Conservation (phyloP, 2,888 invertebrate genomes). For the Pantelozetes paolii region DNA sequence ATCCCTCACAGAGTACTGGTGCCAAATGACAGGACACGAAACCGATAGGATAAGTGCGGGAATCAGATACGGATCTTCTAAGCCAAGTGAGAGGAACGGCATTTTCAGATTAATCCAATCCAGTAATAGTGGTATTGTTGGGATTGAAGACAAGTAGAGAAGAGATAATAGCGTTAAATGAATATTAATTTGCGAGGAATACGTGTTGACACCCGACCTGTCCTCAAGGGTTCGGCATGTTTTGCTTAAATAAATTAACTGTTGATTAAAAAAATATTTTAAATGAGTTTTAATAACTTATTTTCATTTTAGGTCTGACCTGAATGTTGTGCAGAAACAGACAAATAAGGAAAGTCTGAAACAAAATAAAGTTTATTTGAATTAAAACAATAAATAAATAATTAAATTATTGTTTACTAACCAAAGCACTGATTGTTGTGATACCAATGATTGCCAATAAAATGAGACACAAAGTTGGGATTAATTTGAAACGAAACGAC, state of each 20-base stretch:
- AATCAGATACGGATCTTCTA: neutral
- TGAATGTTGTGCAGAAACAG: constrained; percentile 19
- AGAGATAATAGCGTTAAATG: constrained; percentile 16
- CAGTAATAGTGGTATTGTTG: constrained; percentile 20
- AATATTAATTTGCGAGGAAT: neutral
- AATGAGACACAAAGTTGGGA: neutral
- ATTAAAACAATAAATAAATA: neutral
- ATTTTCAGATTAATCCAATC: constrained; percentile 21
- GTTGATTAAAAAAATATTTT: neutral
- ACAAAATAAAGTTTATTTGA: neutral
- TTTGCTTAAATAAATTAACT: constrained; percentile 17
- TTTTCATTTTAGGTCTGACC: neutral
- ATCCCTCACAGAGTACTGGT: constrained; percentile 7
- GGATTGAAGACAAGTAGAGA: constrained; percentile 3
- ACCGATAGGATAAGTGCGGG: neutral
- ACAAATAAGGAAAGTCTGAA: neutral
- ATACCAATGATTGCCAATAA: neutral
- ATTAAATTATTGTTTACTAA: neutral
- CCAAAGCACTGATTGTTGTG: neutral
- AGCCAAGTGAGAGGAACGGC: too few species aligned
- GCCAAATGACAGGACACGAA: constrained; percentile 15
- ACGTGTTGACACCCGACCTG: neutral
- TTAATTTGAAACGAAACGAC: neutral
- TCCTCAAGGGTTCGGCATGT: neutral
- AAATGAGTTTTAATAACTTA: neutral